Evolutionary conservation across 2,888 invertebrate genomes (phyloP).

Genomic region (Charanyca ferruginea): DNA sequence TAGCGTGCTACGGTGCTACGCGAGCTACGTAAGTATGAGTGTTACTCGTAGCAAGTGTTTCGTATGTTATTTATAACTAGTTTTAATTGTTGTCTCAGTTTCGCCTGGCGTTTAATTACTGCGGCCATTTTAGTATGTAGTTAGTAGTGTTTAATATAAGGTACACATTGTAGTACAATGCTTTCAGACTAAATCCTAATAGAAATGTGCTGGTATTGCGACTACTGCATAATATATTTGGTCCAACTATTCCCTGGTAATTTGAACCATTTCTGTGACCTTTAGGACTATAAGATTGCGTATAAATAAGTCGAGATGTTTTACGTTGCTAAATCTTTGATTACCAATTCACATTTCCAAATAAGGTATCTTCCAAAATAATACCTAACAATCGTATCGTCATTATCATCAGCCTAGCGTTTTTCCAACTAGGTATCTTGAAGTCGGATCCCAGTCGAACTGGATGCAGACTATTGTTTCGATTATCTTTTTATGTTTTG

Average conservation of each 20-base stretch:
- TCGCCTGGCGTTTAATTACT: constrained; percentile 33
- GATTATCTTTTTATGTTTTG: too few species aligned
- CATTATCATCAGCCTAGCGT: too few species aligned
- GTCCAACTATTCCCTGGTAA: too few species aligned
- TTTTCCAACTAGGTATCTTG: too few species aligned
- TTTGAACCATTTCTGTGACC: not conserved
- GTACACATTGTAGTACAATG: not conserved
- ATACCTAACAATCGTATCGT: too few species aligned
- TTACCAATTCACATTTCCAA: not conserved
- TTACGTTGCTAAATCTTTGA: not conserved
- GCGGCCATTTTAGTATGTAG: constrained; percentile 15
- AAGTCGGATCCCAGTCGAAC: too few species aligned
- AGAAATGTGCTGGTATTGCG: not conserved
- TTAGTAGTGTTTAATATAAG: constrained; percentile 5
- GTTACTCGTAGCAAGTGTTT: constrained; percentile 53
- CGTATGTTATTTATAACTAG: constrained; percentile 42
- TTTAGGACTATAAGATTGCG: not conserved
- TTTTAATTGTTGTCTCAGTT: constrained; percentile 28
- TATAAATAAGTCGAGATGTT: not conserved
- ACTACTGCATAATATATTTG: not conserved
- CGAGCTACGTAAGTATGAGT: too few species aligned
- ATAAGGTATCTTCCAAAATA: too few species aligned
- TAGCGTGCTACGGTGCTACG: constrained; percentile 66
- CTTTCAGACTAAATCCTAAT: not conserved
- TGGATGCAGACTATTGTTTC: too few species aligned